Base-by-base conservation (phyloP, 2,888 invertebrate genomes). In the Gnatocerus cornutus region DNA sequence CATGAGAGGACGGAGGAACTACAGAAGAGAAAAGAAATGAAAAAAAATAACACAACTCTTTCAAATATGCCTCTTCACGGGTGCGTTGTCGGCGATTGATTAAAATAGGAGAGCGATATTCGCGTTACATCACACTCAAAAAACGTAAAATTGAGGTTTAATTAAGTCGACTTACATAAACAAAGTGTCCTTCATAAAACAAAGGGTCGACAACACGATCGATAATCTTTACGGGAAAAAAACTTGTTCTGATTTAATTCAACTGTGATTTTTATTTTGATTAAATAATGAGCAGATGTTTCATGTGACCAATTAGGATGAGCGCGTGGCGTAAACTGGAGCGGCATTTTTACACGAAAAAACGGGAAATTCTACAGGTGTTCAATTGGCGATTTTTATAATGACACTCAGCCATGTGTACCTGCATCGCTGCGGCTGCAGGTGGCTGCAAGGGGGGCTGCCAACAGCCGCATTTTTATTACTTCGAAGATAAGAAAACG, bases 1-100 rank as follows among this genome's bases (percentile, higher is more conserved):
- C 79, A 80, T 79, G 67, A 76, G 74, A 65, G 71, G 69, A 63
- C 69, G 69, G 69, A 64, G 46, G 30, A 73, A 73, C 72, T 71
- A 74, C 71, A 73, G 50, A 72, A 45, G 56, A 59, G 45, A 71
- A 73, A 69, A 70, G 50, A 72, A 62, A 69, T 73, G 30, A 64
- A 64, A 71, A 65, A 70, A 70, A 69, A 72, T 41, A 63, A 30
- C 12, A 27, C 7, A 16, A 53, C 30, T 29, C 21, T 8, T 12
- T 53, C 14, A 21, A 13, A 39, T 21, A n/a, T 43, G 33, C 37
- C 46, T 13, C 39, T 56, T 41, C 45, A 61, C 27, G 56, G 56
- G 5, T 67, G 39, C 30, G 37, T 37, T 45, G 65, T n/a, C 43
- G 37, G 43, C 53, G 52, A 61, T 67, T 61, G 67, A 56, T 67